Evolutionary conservation across 2,113 vertebrate species (phyloP).

Genomic region (Colaptes auratus): DNA sequence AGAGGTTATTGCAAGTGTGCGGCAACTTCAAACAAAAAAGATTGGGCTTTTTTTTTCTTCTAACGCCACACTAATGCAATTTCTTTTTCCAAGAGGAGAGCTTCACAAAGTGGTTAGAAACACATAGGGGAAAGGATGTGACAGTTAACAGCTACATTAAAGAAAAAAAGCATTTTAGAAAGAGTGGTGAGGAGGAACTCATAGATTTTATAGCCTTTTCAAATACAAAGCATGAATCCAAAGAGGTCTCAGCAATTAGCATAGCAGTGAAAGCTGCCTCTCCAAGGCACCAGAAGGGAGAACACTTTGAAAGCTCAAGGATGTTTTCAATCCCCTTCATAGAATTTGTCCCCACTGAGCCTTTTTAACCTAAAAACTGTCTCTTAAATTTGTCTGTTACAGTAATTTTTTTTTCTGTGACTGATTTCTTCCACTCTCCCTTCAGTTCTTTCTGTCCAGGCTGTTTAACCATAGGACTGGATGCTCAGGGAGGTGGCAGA

Average conservation of each 20-base stretch:
- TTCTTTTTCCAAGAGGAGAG: not conserved
- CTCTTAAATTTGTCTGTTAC: not conserved
- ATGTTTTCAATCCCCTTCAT: not conserved
- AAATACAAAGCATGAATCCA: not conserved
- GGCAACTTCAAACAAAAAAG: not conserved
- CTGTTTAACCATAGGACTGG: not conserved
- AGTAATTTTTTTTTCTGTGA: not conserved
- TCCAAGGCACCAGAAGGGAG: rapidly evolving
- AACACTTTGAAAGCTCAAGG: not conserved
- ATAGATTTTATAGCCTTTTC: not conserved
- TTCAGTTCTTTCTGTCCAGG: not conserved
- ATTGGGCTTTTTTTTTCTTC: not conserved
- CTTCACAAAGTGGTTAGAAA: not conserved
- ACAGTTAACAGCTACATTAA: not conserved
- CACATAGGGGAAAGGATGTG: not conserved
- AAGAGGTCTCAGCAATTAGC: not conserved
- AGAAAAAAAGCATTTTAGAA: not conserved
- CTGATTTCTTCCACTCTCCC: not conserved
- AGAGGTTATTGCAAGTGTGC: rapidly evolving
- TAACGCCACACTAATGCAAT: not conserved
- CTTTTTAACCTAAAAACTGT: not conserved
- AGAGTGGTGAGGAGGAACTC: not conserved
- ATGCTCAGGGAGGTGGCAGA: too few relatives aligned
- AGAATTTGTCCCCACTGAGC: not conserved
- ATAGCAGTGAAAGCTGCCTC: not conserved